Conservation (phyloP, 1,140 invertebrate genomes). For the Babylonia areolata region DNA sequence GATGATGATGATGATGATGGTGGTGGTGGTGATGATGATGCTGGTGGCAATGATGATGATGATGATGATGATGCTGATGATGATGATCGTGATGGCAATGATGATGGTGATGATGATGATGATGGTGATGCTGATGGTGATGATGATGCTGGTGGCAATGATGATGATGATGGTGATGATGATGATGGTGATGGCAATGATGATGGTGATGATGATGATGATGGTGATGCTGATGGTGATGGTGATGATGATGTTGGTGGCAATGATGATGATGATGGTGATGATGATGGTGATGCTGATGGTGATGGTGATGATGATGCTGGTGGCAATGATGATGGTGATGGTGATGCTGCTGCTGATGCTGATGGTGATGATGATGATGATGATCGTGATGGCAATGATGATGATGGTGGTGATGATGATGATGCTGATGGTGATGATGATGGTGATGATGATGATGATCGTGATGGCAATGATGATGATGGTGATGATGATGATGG, state of each 20-base stretch:
- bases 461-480: slow-evolving; percentile 76
- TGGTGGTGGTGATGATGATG: too few species aligned
- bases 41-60: too few species aligned
- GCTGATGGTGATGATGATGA: slow-evolving; percentile 36
- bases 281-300: not conserved
- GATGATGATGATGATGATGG: slow-evolving; percentile 9
- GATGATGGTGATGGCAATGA: not conserved
- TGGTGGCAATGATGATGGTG: too few species aligned
- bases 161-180: not conserved
- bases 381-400: slow-evolving; percentile 4
- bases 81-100: too few species aligned
- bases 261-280: too few species aligned
- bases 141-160: too few species aligned
- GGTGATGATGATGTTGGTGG: too few species aligned
- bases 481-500: slow-evolving; percentile 66
- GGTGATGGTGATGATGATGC: not conserved
- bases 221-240: not conserved
- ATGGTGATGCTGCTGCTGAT: too few species aligned
- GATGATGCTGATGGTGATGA: too few species aligned
- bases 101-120: slow-evolving; percentile 12
- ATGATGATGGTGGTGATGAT: too few species aligned
- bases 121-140: slow-evolving; percentile 6
- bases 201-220: slow-evolving; percentile 22
- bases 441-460: slow-evolving; percentile 55
- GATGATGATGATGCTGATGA: too few species aligned